Evolutionary conservation across 2,113 vertebrate species (phyloP), one percentile per base, ranked within the genome.

Genomic region (Stictonetta naevosa): DNA sequence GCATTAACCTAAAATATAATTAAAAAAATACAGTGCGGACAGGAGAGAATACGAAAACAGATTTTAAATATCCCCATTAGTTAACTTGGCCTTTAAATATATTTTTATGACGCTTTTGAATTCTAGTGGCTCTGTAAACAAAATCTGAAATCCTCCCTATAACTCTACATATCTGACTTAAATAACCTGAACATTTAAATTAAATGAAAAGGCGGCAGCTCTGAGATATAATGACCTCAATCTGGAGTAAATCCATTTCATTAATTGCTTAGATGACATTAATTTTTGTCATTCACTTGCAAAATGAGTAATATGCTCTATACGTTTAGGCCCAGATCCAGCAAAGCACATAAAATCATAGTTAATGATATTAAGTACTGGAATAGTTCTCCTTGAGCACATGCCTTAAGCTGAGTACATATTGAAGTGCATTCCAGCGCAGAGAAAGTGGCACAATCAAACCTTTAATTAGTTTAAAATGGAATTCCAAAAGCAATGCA

Each of bases 381-480:
- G 60, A 88, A 59, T 33, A 93, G 79, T 38, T 88, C 76, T 90
- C 48, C 58, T 76, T 84, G 74, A 93, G 69, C 68, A 52, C 64
- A 23, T n/a, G 80, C 58, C 77, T 96, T 91, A 89, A 86, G 28
- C 73, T 66, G 81, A 92, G 74, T 62, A 38, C 33, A 17, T 79
- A 64, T 36, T 86, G 77, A 81, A 72, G 71, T 73, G 34, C 77
- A 60, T 93, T 94, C 67, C 87, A 83, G 44, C 63, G 88, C 79
- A 92, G 73, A 88, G 58, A 88, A 88, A 91, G 69, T 48, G 83
- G 83, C 78, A 94, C 84, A 94, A 90, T 95, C 92, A 94, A 91
- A 72, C 31, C 76, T 94, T 93, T 95, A 96, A 97, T 97, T 92
- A 96, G 91, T 90, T 93, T 87, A 85, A 91, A 90, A 83, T 96